These are phyloP conservation scores for Ceraclea dissimilis DNA, from an alignment of 2,888 invertebrate genomes.

Conservation along the genomic window DNA sequence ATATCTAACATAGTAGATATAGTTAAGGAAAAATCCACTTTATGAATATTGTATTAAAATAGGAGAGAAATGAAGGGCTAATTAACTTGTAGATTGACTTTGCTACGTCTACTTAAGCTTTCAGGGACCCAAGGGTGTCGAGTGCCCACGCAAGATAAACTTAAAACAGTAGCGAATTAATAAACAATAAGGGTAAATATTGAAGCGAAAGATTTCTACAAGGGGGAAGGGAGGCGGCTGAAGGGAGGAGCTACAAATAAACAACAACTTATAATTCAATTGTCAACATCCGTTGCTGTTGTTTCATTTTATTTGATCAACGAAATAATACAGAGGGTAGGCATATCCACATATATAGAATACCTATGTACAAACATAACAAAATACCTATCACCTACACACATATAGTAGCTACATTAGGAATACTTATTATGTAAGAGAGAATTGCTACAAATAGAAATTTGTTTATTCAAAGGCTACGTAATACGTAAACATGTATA, in stretches of 20 bases:
- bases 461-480: no score
- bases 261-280: slow-evolving; percentile 2
- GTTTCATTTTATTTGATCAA: slow-evolving; percentile 2
- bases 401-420: no score
- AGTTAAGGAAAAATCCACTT: background rate
- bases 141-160: slow-evolving; percentile 2
- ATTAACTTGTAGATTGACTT: slow-evolving; percentile 2
- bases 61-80: background rate
- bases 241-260: background rate
- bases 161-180: slow-evolving; percentile 1
- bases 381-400: no score
- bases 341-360: no score
- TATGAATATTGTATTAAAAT: background rate
- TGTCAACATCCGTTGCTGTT: background rate
- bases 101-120: background rate
- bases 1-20: background rate
- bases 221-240: background rate
- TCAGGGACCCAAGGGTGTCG: background rate
- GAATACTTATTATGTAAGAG: no score
- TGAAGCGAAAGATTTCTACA: background rate
- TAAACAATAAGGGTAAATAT: slow-evolving; percentile 2
- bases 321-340: background rate
- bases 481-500: no score
- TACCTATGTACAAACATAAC: no score
- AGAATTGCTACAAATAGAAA: no score